These are phyloP conservation scores for Helleia helle DNA, from an alignment of 2,888 invertebrate species.

Conservation along the genomic window DNA sequence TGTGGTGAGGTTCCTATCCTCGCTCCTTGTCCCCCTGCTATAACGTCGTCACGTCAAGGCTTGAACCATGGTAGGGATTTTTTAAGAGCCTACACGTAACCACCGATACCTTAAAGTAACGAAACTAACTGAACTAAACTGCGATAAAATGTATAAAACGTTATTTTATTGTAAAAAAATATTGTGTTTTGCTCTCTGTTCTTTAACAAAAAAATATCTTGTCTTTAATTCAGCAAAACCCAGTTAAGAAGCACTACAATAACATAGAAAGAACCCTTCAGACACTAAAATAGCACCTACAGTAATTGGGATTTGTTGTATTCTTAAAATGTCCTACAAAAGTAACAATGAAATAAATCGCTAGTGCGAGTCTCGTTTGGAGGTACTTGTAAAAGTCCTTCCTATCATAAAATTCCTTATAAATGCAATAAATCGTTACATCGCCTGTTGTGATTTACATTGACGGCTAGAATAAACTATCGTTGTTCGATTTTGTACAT, in stretches of 20 bases:
- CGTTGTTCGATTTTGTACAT: not conserved
- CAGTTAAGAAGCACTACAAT: not conserved
- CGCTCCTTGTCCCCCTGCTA: too few relatives aligned
- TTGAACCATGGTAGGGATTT: too few relatives aligned
- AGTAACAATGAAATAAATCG: constrained; percentile 28
- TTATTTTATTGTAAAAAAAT: too few relatives aligned
- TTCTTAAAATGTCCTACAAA: constrained; percentile 14
- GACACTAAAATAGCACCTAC: not conserved
- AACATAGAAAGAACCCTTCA: not conserved
- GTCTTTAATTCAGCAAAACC: too few relatives aligned
- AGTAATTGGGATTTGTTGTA: constrained; percentile 1
- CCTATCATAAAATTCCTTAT: constrained; percentile 5
- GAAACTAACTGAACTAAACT: too few relatives aligned
- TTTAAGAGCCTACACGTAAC: too few relatives aligned
- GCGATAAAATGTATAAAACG: too few relatives aligned
- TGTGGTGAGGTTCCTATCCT: too few relatives aligned
- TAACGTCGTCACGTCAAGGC: too few relatives aligned
- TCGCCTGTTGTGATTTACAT: not conserved
- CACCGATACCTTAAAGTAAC: too few relatives aligned
- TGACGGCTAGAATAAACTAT: not conserved
- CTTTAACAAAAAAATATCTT: too few relatives aligned
- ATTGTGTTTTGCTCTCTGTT: too few relatives aligned
- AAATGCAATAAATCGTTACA: not conserved
- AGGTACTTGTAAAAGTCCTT: constrained; percentile 27
- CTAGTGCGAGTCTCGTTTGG: constrained; percentile 27